Conservation (phyloP, 2,888 invertebrate genomes). For the Cryptophagus acutangulus region DNA sequence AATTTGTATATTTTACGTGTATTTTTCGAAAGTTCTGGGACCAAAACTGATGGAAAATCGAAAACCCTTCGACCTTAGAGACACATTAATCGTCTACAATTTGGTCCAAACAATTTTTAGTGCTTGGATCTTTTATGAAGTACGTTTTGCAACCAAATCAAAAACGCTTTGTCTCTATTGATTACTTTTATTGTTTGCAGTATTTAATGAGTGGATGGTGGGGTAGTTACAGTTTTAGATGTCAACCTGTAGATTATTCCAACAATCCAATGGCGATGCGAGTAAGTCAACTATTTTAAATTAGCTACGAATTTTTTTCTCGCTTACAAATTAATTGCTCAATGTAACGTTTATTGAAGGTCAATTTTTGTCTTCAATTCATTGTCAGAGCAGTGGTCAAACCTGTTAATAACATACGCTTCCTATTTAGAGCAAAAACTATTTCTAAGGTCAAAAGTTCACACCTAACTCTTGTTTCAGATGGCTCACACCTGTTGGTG, state of each 20-base stretch:
- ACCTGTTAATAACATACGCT: no score
- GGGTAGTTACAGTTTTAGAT: constrained; percentile 67
- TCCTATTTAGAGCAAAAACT: no score
- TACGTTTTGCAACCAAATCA: constrained; percentile 26
- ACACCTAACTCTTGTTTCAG: constrained; percentile 50
- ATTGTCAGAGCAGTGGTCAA: no score
- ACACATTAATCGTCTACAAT: constrained; percentile 80
- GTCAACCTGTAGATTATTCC: constrained; percentile 80
- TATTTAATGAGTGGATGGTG: constrained; percentile 58
- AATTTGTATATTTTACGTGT: constrained; percentile 85
- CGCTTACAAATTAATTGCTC: no score
- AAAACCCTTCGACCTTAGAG: constrained; percentile 79
- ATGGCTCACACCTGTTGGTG: constrained; percentile 85
- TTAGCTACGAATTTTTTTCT: no score
- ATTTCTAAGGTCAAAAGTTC: no score
- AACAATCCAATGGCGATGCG: constrained; percentile 61
- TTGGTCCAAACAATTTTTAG: constrained; percentile 85
- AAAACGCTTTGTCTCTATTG: constrained; percentile 5
- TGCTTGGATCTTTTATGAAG: constrained; percentile 86
- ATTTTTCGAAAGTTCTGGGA: constrained; percentile 76
- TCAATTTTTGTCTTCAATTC: no score
- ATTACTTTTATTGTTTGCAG: constrained; percentile 9
- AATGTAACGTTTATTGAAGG: no score
- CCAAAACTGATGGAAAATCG: constrained; percentile 86
- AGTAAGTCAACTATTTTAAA: no score